phyloP scores from a whole-genome alignment of 2,113 vertebrate species.

The Cyphomyrus plagiostoma region DNA sequence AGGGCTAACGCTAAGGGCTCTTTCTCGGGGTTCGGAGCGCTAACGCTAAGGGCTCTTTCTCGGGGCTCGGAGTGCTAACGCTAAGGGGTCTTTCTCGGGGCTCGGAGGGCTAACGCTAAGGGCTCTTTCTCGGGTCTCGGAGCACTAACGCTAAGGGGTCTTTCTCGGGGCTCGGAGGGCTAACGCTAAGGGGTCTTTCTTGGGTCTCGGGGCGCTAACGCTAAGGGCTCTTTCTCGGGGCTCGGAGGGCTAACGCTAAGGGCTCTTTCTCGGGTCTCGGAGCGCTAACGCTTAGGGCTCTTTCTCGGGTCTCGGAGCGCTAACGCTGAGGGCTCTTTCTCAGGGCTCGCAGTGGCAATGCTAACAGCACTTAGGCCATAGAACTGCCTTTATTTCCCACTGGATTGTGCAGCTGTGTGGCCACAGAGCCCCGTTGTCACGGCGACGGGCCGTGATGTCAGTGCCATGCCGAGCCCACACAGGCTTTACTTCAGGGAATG shows the following conservation, averaged over 20 bases:
- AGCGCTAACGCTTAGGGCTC: neutral
- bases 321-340: neutral
- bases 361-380: neutral
- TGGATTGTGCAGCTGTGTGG: neutral
- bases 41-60: neutral
- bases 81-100: neutral
- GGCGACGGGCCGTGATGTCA: conserved; percentile 22
- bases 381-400: neutral
- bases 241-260: neutral
- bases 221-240: neutral
- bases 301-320: neutral
- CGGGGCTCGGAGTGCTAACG: neutral
- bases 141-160: neutral
- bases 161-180: neutral
- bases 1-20: neutral
- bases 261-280: neutral
- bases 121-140: neutral
- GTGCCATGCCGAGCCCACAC: conserved; percentile 17
- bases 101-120: neutral
- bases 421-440: conserved; percentile 20
- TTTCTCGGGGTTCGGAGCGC: neutral
- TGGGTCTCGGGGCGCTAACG: neutral
- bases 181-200: neutral
- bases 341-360: neutral
- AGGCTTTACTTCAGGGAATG: conserved; percentile 4